These are phyloP conservation scores for Macrobrachium rosenbergii DNA, from an alignment of 1,140 invertebrate genomes.

Conservation along the genomic window DNA sequence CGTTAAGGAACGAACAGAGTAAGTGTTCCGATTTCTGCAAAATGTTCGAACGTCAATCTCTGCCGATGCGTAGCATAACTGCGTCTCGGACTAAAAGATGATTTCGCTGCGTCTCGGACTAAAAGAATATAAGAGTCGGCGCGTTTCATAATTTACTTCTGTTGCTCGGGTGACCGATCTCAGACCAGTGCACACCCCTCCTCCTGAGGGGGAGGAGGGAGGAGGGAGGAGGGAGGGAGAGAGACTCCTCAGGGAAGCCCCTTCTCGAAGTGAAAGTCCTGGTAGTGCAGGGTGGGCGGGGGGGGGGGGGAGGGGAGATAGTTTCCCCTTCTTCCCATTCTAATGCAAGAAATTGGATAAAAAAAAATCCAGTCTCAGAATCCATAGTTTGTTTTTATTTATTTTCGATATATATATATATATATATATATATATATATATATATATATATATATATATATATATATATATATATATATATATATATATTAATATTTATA, in stretches of 20 bases:
- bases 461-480: no score
- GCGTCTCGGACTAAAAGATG: no score
- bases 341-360: neutral
- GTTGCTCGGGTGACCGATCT: neutral
- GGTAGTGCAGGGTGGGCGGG: neutral
- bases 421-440: no score
- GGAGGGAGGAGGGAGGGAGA: neutral
- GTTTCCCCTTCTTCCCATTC: neutral
- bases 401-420: no score
- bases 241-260: neutral
- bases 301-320: neutral
- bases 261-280: neutral
- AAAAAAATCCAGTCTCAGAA: no score
- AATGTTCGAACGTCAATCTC: no score
- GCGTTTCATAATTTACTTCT: constrained; percentile 5
- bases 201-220: neutral
- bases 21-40: neutral
- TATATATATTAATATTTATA: no score
- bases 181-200: no score
- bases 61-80: no score
- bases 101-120: no score
- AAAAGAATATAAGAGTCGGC: neutral
- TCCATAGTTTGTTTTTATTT: no score
- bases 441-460: no score
- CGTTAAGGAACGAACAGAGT: neutral